Evolutionary conservation across 2,113 vertebrate genomes (phyloP), one percentile per base, ranked within the genome.

Genomic region (Nothoprocta perdicaria): DNA sequence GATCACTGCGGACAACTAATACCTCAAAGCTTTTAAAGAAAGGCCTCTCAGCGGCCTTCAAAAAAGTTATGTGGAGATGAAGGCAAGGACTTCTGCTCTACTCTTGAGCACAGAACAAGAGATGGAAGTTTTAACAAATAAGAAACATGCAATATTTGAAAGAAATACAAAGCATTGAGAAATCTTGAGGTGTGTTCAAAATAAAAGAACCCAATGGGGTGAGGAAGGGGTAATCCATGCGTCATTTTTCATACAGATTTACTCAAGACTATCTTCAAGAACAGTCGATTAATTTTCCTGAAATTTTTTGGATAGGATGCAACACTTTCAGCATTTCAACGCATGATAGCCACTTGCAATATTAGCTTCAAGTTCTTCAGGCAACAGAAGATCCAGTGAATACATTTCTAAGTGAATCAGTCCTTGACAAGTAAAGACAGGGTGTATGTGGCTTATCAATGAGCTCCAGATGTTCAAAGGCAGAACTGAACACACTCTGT

Each of bases 381-480:
- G 35, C 26, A 63, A 72, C 29, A 33, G 7, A n/a, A 92, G 58
- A 88, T 67, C 16, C 40, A 69, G 14, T 46, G 67, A 40, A 52
- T 1, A 53, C 16, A 26, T 19, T 8, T 84, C 31, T 62, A 86
- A 91, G 45, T 69, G 69, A 89, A 84, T 84, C 62, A 86, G 82
- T 60, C 85, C 82, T 95, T 94, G 83, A 90, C 79, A 92, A 90
- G 40, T 23, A 65, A 88, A 69, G 43, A 80, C 12, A 67, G 55
- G 60, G 10, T 78, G 66, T 60, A 60, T 31, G 33, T 12, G 1
- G 10, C 58, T 90, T 96, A 96, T 94, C 27, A 21, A 86, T 86
- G 78, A 86, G 69, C 9, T 33, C 77, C 93, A 95, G 71, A 79
- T 76, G 78, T 62, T 91, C 62, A 90, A 90, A 91, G 83, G 85